Base-by-base conservation (phyloP, 1,140 invertebrate genomes). In the Thaumetopoea pityocampa region DNA sequence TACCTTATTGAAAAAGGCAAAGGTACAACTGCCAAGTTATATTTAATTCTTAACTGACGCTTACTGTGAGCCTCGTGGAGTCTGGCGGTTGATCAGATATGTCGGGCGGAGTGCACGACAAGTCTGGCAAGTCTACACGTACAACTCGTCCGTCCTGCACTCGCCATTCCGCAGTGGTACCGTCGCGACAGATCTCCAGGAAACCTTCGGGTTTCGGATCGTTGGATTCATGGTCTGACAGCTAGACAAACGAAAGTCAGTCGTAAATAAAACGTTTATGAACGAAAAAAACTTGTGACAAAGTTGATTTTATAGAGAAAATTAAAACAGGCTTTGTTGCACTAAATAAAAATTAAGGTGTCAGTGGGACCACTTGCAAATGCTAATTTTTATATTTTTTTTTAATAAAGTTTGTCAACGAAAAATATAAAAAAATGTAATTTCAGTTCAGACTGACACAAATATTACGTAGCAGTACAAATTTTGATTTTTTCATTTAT, bases 141-240 rank as follows among this genome's bases (percentile, higher is more conserved):
- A 71, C 63, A n/a, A 87, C 77, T 2, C 86, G 73, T 2, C 81
- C 80, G 14, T 85, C 87, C 15, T 73, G 73, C 4, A 89, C 77
- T 2, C 72, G 60, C 88, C 88, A 89, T 60, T 89, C 87, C 10
- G 81, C 82, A 4, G 84, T 86, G 5, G 74, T 81, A 9, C 86
- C 87, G 67, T 89, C 88, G 2, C 86, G 67, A 26, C 85, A 79
- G 9, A 89, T 80, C 76, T 89, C 88, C 12, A 89, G 55, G 55
- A 78, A 86, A 1, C 71, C 74, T 16, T 78, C 73, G 26, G 48
- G 10, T 14, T 67, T 67, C 1, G 37, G 19, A 5, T 69, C 71
- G 0, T 24, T 9, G 2, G 45, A 37, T 4, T 76, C 71, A 15
- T 57, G 46, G 6, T 73, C 70, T 6, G 52, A 49, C 0, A 33